phyloP scores from a whole-genome alignment of 2,888 invertebrate species.

The Andrena bucephala region DNA sequence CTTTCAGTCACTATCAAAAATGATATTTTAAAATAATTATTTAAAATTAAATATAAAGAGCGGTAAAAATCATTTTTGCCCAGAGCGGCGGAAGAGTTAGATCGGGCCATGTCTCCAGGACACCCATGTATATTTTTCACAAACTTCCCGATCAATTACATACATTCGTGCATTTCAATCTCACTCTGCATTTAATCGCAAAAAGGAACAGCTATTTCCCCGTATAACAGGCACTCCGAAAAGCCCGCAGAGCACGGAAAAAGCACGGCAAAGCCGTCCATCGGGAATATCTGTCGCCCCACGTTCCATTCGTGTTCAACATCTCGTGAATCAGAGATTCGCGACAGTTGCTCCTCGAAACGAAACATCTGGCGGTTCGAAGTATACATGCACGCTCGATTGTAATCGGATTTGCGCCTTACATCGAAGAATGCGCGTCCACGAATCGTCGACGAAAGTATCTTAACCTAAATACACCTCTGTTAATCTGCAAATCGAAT shows the following conservation, averaged over 20 bases:
- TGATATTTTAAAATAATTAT: too few species aligned
- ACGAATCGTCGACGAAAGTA: slow-evolving; percentile 8
- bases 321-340: slow-evolving; percentile 11
- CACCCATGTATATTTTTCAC: too few species aligned
- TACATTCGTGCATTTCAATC: too few species aligned
- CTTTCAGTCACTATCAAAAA: too few species aligned
- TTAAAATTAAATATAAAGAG: too few species aligned
- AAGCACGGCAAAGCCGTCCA: not conserved
- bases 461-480: slow-evolving; percentile 9
- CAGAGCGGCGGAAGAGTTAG: too few species aligned
- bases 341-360: not conserved
- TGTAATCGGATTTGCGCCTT: slow-evolving; percentile 28
- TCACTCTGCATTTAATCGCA: too few species aligned
- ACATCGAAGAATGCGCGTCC: slow-evolving; percentile 1
- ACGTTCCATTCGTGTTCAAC: not conserved
- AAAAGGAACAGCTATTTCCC: not conserved
- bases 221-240: not conserved
- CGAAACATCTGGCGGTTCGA: slow-evolving; percentile 3
- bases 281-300: not conserved
- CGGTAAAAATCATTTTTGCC: too few species aligned
- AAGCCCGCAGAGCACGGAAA: not conserved
- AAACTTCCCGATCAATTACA: too few species aligned
- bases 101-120: too few species aligned
- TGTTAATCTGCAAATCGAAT: slow-evolving; percentile 56
- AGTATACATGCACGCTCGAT: not conserved